Percentiles rank a stretch among this genome's conserved stretches.
These are phyloP conservation scores for Campoletis sonorensis DNA, from an alignment of 1,140 invertebrate genomes.

Conservation along the genomic window DNA sequence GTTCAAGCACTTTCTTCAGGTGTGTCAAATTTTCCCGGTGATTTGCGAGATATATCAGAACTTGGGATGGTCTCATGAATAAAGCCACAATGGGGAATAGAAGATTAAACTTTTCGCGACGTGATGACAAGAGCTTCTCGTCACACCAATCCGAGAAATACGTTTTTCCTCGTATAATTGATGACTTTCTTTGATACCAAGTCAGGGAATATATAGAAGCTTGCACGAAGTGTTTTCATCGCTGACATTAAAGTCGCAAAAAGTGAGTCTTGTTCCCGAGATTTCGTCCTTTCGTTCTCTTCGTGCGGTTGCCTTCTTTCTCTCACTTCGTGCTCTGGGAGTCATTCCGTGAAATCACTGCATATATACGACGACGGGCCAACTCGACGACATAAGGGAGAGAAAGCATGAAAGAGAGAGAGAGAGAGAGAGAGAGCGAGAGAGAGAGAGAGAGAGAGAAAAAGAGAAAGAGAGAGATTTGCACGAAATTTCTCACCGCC, in stretches of 20 bases:
- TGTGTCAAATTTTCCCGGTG: neutral
- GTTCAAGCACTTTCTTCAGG: too few relatives aligned
- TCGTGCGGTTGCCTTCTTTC: neutral
- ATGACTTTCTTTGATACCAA: constrained; percentile 15
- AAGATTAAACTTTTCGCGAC: constrained; percentile 7
- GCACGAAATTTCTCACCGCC: neutral
- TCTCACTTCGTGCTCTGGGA: neutral
- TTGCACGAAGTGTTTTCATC: constrained; percentile 11
- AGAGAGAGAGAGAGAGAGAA: constrained; percentile 17
- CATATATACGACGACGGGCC: neutral
- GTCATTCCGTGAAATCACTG: constrained; percentile 3
- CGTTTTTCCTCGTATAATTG: neutral
- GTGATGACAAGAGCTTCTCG: neutral
- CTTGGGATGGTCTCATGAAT: neutral
- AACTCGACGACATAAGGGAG: constrained; percentile 4
- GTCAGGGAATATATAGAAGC: neutral
- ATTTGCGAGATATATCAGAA: constrained; percentile 7
- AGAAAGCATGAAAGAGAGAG: neutral
- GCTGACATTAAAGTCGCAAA: constrained; percentile 3
- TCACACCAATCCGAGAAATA: neutral
- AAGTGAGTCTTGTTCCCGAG: neutral
- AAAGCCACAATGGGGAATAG: neutral
- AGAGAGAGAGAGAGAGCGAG: constrained; percentile 34
- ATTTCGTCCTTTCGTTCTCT: neutral
- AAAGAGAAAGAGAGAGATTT: constrained; percentile 14